A percentile compares a stretch with the other conserved stretches of the same genome.
These are phyloP conservation scores for Virgularia gustaviana DNA, from an alignment of 92 coral and sea anemone genomes.

Conservation along the genomic window DNA sequence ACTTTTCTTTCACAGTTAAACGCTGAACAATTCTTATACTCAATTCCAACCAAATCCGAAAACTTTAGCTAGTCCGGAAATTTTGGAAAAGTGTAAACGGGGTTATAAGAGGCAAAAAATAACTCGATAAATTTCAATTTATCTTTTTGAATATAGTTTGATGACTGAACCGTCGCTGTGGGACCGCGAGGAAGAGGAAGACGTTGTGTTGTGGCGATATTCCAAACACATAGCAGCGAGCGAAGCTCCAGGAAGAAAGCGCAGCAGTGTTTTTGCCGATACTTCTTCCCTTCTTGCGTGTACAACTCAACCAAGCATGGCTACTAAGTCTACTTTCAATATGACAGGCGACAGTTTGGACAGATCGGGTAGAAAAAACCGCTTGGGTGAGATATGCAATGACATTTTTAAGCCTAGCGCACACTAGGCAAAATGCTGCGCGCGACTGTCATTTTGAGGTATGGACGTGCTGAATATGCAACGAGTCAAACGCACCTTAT, in stretches of 20 bases:
- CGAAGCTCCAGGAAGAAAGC: constrained; percentile 49
- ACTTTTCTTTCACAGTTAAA: too few relatives aligned
- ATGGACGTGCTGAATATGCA: too few relatives aligned
- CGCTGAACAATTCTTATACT: too few relatives aligned
- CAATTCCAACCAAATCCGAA: too few relatives aligned
- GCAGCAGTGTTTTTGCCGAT: constrained; percentile 12
- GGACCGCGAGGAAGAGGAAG: constrained; percentile 81
- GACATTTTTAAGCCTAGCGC: too few relatives aligned
- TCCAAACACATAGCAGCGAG: constrained; percentile 81
- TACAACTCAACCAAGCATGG: constrained; percentile 18
- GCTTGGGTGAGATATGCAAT: background rate
- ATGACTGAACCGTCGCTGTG: constrained; percentile 73
- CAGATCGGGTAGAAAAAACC: background rate
- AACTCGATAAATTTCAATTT: background rate
- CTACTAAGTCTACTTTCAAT: constrained; percentile 18
- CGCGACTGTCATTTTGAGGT: too few relatives aligned
- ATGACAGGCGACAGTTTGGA: background rate
- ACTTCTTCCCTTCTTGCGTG: background rate
- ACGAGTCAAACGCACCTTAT: too few relatives aligned
- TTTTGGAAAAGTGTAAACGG: background rate
- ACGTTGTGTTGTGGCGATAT: constrained; percentile 77
- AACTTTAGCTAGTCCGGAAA: too few relatives aligned
- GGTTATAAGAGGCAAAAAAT: background rate
- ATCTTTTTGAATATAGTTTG: constrained; percentile 51
- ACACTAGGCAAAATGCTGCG: too few relatives aligned